Evolutionary conservation across 2,888 invertebrate genomes (phyloP).

Genomic region (Lithosia quadra): DNA sequence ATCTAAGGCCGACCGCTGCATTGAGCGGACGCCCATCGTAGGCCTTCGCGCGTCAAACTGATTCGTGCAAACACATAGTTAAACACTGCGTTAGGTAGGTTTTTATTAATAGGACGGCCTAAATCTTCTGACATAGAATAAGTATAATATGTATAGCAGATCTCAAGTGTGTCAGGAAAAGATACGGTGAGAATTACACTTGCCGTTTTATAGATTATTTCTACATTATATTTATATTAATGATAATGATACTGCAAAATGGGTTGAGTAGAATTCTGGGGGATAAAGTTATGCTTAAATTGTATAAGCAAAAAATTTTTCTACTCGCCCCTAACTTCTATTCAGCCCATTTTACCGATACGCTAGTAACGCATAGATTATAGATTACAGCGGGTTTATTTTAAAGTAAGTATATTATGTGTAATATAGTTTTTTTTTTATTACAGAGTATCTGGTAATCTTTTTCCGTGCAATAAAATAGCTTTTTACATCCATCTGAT

Average conservation of each 20-base stretch:
- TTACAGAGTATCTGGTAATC: not conserved
- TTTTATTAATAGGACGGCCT: not conserved
- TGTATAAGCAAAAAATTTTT: not conserved
- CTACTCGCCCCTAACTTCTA: not conserved
- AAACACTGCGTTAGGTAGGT: not conserved
- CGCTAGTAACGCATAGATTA: not conserved
- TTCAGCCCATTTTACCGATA: not conserved
- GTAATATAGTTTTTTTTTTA: conserved; percentile 2
- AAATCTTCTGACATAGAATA: conserved; percentile 19
- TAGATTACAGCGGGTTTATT: not conserved
- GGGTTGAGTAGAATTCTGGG: not conserved
- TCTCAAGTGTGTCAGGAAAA: conserved; percentile 11
- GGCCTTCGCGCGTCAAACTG: not conserved
- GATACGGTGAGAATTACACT: not conserved
- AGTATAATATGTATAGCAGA: conserved; percentile 15
- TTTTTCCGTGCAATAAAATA: conserved; percentile 1
- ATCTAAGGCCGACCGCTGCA: not conserved
- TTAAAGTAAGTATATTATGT: not conserved
- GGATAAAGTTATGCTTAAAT: not conserved
- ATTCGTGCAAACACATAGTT: too few species aligned
- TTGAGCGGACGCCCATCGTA: not conserved
- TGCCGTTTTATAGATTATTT: conserved; percentile 1
- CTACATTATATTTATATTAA: not conserved
- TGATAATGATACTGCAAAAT: not conserved
- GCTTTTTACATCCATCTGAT: not conserved